These are phyloP conservation scores for Andricus curvator DNA, from an alignment of 2,888 invertebrate species.

Conservation along the genomic window DNA sequence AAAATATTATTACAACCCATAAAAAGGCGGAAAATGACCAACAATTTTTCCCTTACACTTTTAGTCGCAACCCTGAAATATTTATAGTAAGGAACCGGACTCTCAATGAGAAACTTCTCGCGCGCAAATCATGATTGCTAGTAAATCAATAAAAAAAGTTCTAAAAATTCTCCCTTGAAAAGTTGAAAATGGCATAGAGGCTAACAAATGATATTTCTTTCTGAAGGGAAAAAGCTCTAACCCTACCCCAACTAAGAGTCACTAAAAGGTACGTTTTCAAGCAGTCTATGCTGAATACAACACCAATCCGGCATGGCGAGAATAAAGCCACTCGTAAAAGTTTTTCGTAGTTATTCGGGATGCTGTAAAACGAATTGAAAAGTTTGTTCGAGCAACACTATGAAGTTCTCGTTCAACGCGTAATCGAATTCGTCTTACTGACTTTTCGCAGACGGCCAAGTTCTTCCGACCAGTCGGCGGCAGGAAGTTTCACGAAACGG, in stretches of 20 bases:
- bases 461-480: conserved; percentile 91
- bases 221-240: neutral
- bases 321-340: conserved; percentile 51
- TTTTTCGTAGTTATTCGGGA: conserved; percentile 49
- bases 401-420: conserved; percentile 43
- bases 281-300: conserved; percentile 46
- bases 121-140: no score
- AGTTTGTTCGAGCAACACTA: conserved; percentile 48
- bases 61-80: no score
- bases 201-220: neutral
- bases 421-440: conserved; percentile 51
- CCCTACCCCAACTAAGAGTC: neutral
- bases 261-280: conserved; percentile 42
- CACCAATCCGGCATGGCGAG: conserved; percentile 4
- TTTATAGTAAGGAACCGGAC: neutral
- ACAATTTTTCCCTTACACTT: no score
- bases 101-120: neutral
- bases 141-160: neutral
- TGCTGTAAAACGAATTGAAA: conserved; percentile 54
- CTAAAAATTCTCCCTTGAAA: neutral
- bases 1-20: no score
- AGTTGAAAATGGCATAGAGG: neutral
- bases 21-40: no score
- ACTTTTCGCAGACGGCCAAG: conserved; percentile 85
- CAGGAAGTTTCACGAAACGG: conserved; percentile 93